Conservation (phyloP, 2,888 invertebrate genomes). For the Himalopsyche kuldschensis region DNA sequence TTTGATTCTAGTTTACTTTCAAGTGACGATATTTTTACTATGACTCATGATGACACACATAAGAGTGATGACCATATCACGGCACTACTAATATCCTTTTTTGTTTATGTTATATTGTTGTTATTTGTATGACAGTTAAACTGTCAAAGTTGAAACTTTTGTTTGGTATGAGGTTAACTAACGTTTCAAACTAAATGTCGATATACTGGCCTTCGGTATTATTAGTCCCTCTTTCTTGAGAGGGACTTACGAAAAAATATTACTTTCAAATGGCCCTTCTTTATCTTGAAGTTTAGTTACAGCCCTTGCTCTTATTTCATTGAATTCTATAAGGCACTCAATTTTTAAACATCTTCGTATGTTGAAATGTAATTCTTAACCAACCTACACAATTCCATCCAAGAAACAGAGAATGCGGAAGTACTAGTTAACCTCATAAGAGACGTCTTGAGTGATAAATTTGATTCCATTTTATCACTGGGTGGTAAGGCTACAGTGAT, state of each 20-base stretch:
- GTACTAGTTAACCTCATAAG: background rate
- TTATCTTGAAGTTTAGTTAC: too few species aligned
- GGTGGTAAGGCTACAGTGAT: background rate
- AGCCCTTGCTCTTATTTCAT: too few species aligned
- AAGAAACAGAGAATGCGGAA: background rate
- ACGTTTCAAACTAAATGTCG: background rate
- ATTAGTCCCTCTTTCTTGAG: too few species aligned
- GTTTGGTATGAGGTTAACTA: background rate
- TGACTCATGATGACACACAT: background rate
- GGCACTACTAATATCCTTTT: slow-evolving; percentile 21
- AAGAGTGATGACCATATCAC: background rate
- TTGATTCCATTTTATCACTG: background rate
- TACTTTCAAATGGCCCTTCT: too few species aligned
- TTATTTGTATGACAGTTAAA: background rate
- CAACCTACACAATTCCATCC: background rate
- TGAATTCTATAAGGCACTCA: too few species aligned
- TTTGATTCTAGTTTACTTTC: background rate
- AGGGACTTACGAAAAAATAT: too few species aligned
- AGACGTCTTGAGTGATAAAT: background rate
- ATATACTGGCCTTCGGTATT: too few species aligned
- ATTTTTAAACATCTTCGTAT: too few species aligned
- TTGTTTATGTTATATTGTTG: background rate
- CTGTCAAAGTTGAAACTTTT: background rate
- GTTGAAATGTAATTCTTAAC: background rate
- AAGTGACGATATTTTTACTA: background rate